Conservation (phyloP, 2,113 vertebrate genomes). For the Phalacrocorax carbo region DNA sequence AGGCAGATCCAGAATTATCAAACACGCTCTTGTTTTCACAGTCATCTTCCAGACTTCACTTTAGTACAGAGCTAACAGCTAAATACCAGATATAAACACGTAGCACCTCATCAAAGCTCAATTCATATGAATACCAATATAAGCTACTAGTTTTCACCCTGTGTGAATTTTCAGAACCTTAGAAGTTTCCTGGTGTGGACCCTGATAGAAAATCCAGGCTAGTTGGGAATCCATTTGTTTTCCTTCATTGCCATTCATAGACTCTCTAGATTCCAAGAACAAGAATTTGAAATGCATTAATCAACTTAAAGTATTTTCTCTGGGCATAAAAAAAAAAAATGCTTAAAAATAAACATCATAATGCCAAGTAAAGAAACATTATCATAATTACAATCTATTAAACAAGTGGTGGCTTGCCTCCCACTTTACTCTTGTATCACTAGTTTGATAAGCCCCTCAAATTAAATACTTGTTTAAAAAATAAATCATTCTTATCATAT, state of each 20-base stretch:
- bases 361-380: background rate
- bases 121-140: rapidly evolving
- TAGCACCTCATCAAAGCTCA: background rate
- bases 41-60: background rate
- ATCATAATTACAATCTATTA: background rate
- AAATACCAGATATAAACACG: rapidly evolving
- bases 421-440: background rate
- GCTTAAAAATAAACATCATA: background rate
- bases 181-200: background rate
- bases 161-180: background rate
- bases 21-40: background rate
- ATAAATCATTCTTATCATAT: rapidly evolving
- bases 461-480: background rate
- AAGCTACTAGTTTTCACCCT: background rate
- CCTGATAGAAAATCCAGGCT: background rate
- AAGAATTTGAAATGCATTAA: background rate
- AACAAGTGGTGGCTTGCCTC: background rate
- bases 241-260: background rate
- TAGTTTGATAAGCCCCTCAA: background rate
- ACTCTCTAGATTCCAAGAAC: background rate
- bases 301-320: background rate
- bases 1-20: background rate
- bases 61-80: no score
- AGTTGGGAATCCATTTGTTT: background rate
- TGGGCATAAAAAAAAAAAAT: background rate